These are phyloP conservation scores for Styela plicata DNA, from an alignment of 23 tunicate genomes.

Conservation along the genomic window DNA sequence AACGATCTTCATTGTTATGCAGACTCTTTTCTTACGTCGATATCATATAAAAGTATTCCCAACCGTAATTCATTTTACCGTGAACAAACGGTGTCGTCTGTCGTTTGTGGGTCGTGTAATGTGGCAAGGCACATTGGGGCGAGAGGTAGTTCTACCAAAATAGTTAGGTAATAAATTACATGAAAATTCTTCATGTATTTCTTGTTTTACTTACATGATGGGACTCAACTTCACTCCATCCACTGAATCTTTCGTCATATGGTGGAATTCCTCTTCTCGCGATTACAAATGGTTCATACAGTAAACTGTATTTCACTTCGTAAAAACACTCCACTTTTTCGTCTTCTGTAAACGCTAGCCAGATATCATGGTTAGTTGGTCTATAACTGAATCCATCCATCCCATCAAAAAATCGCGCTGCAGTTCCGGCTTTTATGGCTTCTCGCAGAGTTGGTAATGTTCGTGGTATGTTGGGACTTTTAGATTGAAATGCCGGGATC, in stretches of 20 bases:
- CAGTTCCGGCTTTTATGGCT: neutral
- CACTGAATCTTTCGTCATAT: neutral
- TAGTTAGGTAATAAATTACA: too few species aligned
- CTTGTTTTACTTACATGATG: neutral
- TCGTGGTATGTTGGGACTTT: neutral
- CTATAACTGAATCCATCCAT: neutral
- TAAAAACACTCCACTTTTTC: neutral
- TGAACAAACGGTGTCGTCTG: too few species aligned
- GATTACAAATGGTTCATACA: too few species aligned
- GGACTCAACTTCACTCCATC: neutral
- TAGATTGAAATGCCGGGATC: neutral
- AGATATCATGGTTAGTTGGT: neutral
- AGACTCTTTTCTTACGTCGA: too few species aligned
- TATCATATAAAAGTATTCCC: too few species aligned
- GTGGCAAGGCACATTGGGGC: too few species aligned
- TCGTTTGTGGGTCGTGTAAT: too few species aligned
- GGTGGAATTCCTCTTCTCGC: too few species aligned
- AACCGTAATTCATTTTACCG: too few species aligned
- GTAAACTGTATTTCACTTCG: neutral
- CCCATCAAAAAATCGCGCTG: neutral
- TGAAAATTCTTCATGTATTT: too few species aligned
- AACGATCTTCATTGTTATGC: too few species aligned
- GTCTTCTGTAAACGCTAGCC: neutral
- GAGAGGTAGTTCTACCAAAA: too few species aligned
- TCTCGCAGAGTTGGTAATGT: neutral